These are phyloP conservation scores for Mustela nigripes DNA, from an alignment of 2,113 vertebrate species.

Conservation along the genomic window DNA sequence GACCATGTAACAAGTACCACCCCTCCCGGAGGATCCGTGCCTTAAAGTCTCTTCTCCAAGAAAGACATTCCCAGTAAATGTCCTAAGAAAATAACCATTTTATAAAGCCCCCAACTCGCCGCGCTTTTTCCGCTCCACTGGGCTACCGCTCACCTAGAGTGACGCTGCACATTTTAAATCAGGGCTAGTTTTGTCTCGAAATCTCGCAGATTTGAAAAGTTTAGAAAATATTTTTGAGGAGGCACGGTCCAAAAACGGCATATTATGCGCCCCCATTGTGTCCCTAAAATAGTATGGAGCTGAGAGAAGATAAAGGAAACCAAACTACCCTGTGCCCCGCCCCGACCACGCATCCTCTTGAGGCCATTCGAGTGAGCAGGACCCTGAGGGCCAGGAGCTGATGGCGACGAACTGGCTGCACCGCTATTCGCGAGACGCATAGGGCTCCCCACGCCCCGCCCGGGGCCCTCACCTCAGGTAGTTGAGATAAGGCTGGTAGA, in stretches of 20 bases:
- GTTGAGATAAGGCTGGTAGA: slow-evolving; percentile 87
- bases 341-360: not conserved
- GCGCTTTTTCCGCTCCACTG: not conserved
- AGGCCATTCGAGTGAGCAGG: not conserved
- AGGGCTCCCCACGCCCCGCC: fast-evolving
- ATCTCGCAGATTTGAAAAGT: not conserved
- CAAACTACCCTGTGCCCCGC: not conserved
- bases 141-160: not conserved
- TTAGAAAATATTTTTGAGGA: not conserved
- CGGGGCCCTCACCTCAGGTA: slow-evolving; percentile 87
- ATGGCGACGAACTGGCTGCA: fast-evolving
- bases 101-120: not conserved
- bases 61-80: not conserved
- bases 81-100: not conserved
- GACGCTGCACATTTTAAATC: slow-evolving; percentile 2
- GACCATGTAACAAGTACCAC: not conserved
- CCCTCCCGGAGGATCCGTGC: not conserved
- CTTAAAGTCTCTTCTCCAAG: not conserved
- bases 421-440: not conserved
- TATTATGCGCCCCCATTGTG: not conserved
- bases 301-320: not conserved
- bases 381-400: fast-evolving
- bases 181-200: not conserved
- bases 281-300: not conserved
- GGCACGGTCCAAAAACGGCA: not conserved